Base-by-base conservation (phyloP, 30 jellyfish, hydroid and myxozoan species). In the Catostylus mosaicus region DNA sequence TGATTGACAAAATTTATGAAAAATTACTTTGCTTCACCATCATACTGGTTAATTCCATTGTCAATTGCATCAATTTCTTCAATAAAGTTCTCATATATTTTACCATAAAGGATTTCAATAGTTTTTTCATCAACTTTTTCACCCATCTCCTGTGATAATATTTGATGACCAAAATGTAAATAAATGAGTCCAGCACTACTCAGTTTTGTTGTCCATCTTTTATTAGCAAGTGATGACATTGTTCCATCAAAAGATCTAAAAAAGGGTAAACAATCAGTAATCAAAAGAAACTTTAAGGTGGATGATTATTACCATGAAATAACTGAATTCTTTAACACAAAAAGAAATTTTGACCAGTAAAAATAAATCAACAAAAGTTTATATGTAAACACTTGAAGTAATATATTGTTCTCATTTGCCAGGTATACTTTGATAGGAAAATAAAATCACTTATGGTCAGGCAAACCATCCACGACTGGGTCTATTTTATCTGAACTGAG, bases 101-200 rank as follows among this genome's bases (percentile, higher is more conserved):
- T 87, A 36, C 75, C 96, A 77, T 81, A 93, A 10, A 93, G 38
- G 1, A 52, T 47, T 9, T 73, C 89, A 2, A 81, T 34, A 20
- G 27, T 51, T 33, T 46, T 65, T 37, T 85, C 74, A 29, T 68
- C 81, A 0, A 51, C 72, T n/a, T 61, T 74, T 16, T 80, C 78
- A 10, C 86, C 92, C 34, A 80, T 61, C 8, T 77, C 38, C 50
- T 77, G 78, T 7, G 96, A 67, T 29, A 94, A 31, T 18, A 94
- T 52, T 35, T 88, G 66, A 59, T 88, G 91, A 9, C 99, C 99
- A 70, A 79, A 88, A 86, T 94, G 99, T 14, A 88, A 79, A 65
- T 88, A 94, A 34, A 94, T 87, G 16, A 94, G 80, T 16, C 99
- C 99, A 54, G 99, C 99, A 83, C 99, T 94, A 86, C 99, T 94